A percentile compares a stretch with the other conserved stretches of the same genome.
Conservation (phyloP, 2,113 vertebrate genomes). For the Antechinus stuartii region DNA sequence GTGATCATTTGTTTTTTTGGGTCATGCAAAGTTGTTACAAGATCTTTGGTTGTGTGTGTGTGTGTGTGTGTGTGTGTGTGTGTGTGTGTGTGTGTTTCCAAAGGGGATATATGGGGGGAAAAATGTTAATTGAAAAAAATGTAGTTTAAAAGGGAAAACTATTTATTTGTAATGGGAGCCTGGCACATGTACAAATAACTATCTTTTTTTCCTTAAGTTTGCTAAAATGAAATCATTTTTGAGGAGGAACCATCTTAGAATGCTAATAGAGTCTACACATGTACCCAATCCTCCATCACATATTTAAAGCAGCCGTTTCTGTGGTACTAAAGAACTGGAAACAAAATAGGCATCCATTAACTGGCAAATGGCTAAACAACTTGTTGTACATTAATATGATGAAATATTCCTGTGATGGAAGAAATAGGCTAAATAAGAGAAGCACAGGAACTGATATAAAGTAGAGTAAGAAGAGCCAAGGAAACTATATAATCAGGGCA, state of each 20-base stretch:
- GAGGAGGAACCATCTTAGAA: neutral
- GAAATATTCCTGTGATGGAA: neutral
- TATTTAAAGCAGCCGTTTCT: neutral
- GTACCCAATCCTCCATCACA: neutral
- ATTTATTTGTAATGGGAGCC: neutral
- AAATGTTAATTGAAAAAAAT: neutral
- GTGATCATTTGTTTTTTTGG: neutral
- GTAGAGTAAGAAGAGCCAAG: neutral
- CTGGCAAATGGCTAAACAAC: neutral
- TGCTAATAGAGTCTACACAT: neutral
- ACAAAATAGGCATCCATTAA: neutral
- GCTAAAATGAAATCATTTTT: neutral
- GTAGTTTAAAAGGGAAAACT: neutral
- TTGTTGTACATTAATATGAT: neutral
- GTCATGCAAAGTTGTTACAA: neutral
- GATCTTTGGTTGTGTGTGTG: neutral
- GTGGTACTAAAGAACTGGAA: neutral
- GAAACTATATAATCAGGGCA: neutral
- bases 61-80: too few species aligned
- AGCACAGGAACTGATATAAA: neutral
- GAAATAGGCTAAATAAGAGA: neutral
- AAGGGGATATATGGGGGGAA: too few species aligned
- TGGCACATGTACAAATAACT: neutral
- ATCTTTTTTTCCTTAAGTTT: neutral
- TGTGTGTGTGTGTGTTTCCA: too few species aligned